Evolutionary conservation across 2,113 vertebrate species (phyloP).

Genomic region (Egretta garzetta): DNA sequence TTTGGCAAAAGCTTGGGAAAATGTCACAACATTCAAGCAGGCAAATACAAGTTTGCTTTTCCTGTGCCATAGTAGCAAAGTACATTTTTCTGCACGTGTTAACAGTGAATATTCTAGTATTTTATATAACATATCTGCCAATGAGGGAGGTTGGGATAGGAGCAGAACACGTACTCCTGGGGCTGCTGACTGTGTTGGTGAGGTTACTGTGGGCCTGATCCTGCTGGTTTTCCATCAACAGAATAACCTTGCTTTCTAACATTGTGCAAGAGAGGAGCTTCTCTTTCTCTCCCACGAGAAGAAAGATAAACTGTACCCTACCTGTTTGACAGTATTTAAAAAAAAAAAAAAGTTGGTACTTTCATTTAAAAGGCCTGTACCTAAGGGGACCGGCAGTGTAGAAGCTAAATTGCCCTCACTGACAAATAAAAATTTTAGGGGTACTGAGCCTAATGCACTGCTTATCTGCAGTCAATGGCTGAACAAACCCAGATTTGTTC

Average conservation of each 20-base stretch:
- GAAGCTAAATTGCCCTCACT: neutral
- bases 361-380: neutral
- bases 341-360: neutral
- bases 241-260: neutral
- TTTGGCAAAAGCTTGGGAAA: neutral
- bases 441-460: neutral
- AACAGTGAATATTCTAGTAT: neutral
- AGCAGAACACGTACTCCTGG: rapidly evolving
- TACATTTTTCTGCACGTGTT: neutral
- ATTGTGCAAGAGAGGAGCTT: neutral
- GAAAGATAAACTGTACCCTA: neutral
- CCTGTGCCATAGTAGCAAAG: neutral
- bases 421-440: neutral
- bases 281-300: neutral
- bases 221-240: neutral
- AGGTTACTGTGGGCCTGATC: neutral
- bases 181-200: neutral
- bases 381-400: neutral
- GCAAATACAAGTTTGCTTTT: neutral
- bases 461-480: neutral
- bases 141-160: rapidly evolving
- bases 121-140: neutral
- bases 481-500: neutral
- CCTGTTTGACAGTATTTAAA: neutral
- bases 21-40: neutral